These are phyloP conservation scores for Diachrysia chrysitis DNA, from an alignment of 2,888 invertebrate genomes.

Conservation along the genomic window DNA sequence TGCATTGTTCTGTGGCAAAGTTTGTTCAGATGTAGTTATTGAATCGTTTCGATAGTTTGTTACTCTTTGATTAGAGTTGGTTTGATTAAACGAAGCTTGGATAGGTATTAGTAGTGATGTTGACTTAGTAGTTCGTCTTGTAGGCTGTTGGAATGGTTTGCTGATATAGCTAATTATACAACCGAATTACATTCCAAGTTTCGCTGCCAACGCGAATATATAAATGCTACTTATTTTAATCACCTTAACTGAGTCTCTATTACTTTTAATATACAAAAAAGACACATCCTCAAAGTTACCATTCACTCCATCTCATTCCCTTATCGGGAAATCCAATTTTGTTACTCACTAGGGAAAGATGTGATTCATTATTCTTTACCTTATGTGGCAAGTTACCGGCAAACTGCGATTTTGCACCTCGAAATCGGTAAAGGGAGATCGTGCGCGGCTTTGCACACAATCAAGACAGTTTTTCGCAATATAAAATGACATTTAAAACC, in stretches of 20 bases:
- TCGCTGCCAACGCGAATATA: neutral
- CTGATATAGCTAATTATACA: neutral
- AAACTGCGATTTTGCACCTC: conserved; percentile 36
- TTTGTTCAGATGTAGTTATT: conserved; percentile 51
- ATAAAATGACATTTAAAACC: conserved; percentile 14
- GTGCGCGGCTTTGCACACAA: conserved; percentile 29
- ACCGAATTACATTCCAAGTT: neutral
- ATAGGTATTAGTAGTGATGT: neutral
- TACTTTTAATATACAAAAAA: conserved; percentile 17
- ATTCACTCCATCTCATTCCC: conserved; percentile 33
- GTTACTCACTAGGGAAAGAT: conserved; percentile 39
- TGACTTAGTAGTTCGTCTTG: conserved; percentile 1
- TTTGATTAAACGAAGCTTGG: conserved; percentile 28
- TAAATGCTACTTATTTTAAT: no score
- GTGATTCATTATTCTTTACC: conserved; percentile 54
- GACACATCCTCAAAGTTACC: conserved; percentile 9
- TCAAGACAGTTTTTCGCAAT: conserved; percentile 26
- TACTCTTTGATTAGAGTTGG: conserved; percentile 23
- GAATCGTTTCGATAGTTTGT: conserved; percentile 50
- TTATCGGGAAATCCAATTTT: conserved; percentile 47
- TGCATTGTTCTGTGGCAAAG: conserved; percentile 71
- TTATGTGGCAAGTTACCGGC: conserved; percentile 35
- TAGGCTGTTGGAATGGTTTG: neutral
- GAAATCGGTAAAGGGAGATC: conserved; percentile 22
- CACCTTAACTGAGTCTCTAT: neutral